Conservation (phyloP, 2,888 invertebrate genomes). For the Anoncus sp. region DNA sequence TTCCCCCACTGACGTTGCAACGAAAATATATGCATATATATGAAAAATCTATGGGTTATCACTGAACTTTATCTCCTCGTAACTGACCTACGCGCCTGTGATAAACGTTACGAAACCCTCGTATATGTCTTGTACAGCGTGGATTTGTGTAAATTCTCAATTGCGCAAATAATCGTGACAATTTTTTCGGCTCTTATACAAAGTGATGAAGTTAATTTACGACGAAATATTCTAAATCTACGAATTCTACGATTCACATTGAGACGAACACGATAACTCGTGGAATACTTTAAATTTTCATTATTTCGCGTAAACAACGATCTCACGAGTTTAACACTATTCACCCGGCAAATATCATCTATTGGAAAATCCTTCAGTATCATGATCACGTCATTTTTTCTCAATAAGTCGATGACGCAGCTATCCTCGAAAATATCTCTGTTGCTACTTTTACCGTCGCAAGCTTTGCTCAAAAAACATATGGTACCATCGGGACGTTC, state of each 20-base stretch:
- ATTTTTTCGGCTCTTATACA: constrained; percentile 17
- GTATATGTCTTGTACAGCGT: not conserved
- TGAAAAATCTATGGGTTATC: not conserved
- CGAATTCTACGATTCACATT: constrained; percentile 40
- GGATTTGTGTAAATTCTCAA: constrained; percentile 26
- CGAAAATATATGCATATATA: too few relatives aligned
- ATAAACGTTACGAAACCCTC: not conserved
- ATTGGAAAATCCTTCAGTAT: constrained; percentile 72
- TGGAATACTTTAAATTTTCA: not conserved
- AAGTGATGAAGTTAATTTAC: constrained; percentile 25
- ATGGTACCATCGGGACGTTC: constrained; percentile 66
- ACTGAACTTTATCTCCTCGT: not conserved
- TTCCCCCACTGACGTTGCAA: too few relatives aligned
- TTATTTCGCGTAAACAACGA: constrained; percentile 57
- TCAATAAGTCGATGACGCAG: constrained; percentile 50
- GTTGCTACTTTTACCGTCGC: constrained; percentile 67
- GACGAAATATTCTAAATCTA: constrained; percentile 24
- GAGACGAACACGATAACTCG: constrained; percentile 2
- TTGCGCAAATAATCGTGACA: constrained; percentile 37
- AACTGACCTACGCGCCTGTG: too few relatives aligned
- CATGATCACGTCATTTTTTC: constrained; percentile 64
- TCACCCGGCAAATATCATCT: constrained; percentile 64
- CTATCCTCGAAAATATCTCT: constrained; percentile 66
- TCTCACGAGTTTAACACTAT: constrained; percentile 49
- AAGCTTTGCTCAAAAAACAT: constrained; percentile 64